phyloP scores from a whole-genome alignment of 1,140 invertebrate genomes.

The Ostrea denselamellosa region DNA sequence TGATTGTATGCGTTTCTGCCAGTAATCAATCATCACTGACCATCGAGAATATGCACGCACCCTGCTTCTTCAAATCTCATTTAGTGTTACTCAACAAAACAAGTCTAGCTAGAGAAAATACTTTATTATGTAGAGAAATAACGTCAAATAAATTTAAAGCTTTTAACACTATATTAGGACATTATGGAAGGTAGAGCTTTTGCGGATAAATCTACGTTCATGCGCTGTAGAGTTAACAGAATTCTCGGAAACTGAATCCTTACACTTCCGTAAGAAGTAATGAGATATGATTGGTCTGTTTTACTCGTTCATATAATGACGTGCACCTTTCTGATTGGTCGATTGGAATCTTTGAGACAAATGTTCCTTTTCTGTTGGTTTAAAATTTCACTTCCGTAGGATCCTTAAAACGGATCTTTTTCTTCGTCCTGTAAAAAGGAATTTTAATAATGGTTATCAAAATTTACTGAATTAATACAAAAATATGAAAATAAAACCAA shows the following conservation, averaged over 20 bases:
- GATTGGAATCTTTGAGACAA: conserved; percentile 2
- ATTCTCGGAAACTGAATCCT: not conserved
- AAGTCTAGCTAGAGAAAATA: conserved; percentile 25
- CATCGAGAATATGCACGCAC: not conserved
- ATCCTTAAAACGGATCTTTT: conserved; percentile 2
- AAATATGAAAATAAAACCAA: too few species aligned
- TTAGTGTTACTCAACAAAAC: not conserved
- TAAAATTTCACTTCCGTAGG: not conserved
- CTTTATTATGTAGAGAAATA: conserved; percentile 29
- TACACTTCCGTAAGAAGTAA: not conserved
- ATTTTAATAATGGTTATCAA: not conserved
- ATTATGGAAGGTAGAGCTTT: conserved; percentile 3
- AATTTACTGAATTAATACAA: too few species aligned
- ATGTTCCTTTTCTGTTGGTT: not conserved
- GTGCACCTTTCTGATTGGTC: conserved; percentile 15
- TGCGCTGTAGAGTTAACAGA: not conserved
- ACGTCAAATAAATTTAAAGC: conserved; percentile 14
- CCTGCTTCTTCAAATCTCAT: not conserved
- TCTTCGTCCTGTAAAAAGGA: conserved; percentile 5
- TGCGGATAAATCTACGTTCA: not conserved
- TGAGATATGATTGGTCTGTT: conserved; percentile 3
- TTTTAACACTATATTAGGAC: not conserved
- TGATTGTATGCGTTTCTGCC: not conserved
- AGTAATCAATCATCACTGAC: not conserved
- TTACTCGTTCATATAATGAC: not conserved